These are phyloP conservation scores for Astyanax mexicanus DNA, from an alignment of 2,797 vertebrate species.

Conservation along the genomic window DNA sequence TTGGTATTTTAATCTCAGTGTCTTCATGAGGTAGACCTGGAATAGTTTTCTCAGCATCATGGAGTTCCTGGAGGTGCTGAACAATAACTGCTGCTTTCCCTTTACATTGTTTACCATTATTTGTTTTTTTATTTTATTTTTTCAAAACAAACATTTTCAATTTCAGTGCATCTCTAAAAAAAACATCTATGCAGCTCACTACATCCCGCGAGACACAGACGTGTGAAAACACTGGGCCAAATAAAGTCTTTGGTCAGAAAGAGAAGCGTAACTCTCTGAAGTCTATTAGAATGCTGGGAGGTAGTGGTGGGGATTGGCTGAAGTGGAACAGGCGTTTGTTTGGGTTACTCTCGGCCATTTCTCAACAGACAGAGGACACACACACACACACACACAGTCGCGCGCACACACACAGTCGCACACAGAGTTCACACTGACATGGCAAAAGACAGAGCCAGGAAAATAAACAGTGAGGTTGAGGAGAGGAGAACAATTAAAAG, in stretches of 20 bases:
- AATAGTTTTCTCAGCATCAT: no score
- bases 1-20: no score
- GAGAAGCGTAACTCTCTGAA: constrained; percentile 17
- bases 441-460: constrained; percentile 18
- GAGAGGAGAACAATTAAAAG: background rate
- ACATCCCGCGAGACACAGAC: background rate
- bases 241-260: background rate
- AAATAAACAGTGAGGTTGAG: constrained; percentile 22
- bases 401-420: no score
- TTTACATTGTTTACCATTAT: no score
- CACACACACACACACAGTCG: constrained; percentile 8
- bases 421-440: constrained; percentile 26
- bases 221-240: background rate
- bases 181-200: background rate
- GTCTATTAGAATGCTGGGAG: constrained; percentile 20
- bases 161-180: no score
- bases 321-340: constrained; percentile 55
- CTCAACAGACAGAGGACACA: constrained; percentile 1
- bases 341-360: constrained; percentile 56
- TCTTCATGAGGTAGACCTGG: no score
- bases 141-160: no score
- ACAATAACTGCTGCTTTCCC: no score
- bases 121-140: no score
- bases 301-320: constrained; percentile 52
- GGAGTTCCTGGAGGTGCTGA: no score